phyloP scores from a whole-genome alignment of 2,113 vertebrate species.

The Perccottus glenii region DNA sequence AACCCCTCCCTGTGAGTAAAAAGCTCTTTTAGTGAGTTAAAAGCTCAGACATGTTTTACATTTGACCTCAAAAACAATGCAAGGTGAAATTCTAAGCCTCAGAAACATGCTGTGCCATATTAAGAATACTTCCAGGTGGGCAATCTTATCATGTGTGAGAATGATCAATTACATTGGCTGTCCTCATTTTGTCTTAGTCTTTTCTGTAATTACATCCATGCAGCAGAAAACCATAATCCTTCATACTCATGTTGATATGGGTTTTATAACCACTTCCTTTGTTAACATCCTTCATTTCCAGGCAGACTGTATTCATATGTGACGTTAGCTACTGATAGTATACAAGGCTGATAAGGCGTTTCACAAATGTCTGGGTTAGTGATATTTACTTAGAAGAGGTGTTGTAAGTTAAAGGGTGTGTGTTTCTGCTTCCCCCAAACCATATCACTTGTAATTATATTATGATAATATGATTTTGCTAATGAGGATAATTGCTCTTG shows the following conservation, averaged over 20 bases:
- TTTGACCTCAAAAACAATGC: slow-evolving; percentile 55
- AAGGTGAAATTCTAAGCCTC: slow-evolving; percentile 51
- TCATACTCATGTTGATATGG: background rate
- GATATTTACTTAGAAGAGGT: slow-evolving; percentile 27
- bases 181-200: slow-evolving; percentile 41
- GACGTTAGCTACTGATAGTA: slow-evolving; percentile 16
- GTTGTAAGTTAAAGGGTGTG: slow-evolving; percentile 11
- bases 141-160: slow-evolving; percentile 31
- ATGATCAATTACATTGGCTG: slow-evolving; percentile 36
- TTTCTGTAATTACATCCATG: slow-evolving; percentile 46
- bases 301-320: slow-evolving; percentile 13
- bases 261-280: slow-evolving; percentile 11
- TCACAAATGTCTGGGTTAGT: slow-evolving; percentile 3
- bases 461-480: background rate
- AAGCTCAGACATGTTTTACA: slow-evolving; percentile 47
- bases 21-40: slow-evolving; percentile 32
- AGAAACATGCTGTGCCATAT: slow-evolving; percentile 39
- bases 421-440: background rate
- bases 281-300: slow-evolving; percentile 8
- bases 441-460: background rate
- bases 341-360: slow-evolving; percentile 5
- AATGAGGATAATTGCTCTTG: background rate
- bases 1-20: slow-evolving; percentile 24
- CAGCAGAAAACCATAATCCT: slow-evolving; percentile 14
- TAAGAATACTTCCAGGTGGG: slow-evolving; percentile 48